These are phyloP conservation scores for Gavialis gangeticus DNA, from an alignment of 2,113 vertebrate species.

Conservation along the genomic window DNA sequence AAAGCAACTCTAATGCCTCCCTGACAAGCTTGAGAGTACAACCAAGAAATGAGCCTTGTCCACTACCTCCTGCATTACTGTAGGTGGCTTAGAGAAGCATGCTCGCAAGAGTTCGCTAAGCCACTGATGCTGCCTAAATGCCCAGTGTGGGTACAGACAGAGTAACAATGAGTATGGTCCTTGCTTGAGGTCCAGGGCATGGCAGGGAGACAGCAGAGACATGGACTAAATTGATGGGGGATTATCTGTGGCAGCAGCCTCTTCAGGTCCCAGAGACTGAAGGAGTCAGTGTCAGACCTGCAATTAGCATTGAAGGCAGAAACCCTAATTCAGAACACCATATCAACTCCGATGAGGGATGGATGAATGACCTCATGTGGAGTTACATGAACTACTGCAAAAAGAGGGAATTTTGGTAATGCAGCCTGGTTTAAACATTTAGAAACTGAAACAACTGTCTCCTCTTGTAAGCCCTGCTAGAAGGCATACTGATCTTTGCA, in stretches of 20 bases:
- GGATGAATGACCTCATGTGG: background rate
- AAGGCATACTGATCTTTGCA: background rate
- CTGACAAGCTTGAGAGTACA: no score
- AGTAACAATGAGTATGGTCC: no score
- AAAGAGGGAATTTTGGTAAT: background rate
- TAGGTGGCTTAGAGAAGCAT: no score
- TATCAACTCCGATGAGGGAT: background rate
- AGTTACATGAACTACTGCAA: background rate
- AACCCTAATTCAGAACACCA: background rate
- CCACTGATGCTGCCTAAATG: no score
- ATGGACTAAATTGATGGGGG: no score
- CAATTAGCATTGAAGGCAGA: background rate
- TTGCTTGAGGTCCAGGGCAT: no score
- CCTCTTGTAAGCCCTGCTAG: background rate
- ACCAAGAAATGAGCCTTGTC: no score
- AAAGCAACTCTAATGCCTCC: background rate
- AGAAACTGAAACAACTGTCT: background rate
- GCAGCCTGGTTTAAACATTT: background rate
- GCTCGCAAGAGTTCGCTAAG: no score
- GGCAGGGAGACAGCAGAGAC: no score
- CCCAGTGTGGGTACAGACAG: no score
- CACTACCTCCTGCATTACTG: no score
- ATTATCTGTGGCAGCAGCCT: background rate
- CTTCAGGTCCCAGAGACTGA: background rate
- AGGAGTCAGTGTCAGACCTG: background rate